Evolutionary conservation across 64 coral and sea anemone genomes (phyloP), one percentile per base, ranked within the genome.

Genomic region (Actinia tenebrosa): DNA sequence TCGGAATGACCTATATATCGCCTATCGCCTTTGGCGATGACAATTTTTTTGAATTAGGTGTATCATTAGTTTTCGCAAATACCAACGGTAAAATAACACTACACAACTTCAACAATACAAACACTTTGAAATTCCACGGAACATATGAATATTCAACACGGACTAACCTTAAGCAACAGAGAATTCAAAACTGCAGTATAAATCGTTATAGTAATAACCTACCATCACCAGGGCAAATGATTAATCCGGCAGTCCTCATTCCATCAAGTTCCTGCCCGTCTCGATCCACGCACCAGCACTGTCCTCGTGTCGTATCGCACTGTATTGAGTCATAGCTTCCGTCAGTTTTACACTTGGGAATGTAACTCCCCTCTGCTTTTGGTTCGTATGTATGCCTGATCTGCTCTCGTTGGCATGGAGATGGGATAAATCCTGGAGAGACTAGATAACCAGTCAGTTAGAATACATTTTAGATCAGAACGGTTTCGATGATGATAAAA

Each of bases 301-400:
- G 87, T 19, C 89, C 62, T 3, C 45, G 20, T 20, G 83, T 83
- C 2, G 80, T 77, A 22, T 79, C 89, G 78, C 90, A 95, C 15
- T 95, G 94, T 18, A 95, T 64, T 16, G 92, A 84, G 46, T 95
- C 94, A 52, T 91, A 95, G 3, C 77, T 92, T 5, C 94, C 94
- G 53, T 95, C 87, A 25, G 91, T 75, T 30, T 86, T 86, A 80
- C 94, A 95, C 62, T 71, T 82, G 25, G 94, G 94, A 52, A 92
- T 81, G 56, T 89, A 87, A 5, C 86, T 91, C 14, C 86, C 93
- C 14, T 59, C 56, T 16, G 83, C 22, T 10, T 75, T 52, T 4
- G 90, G 87, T 18, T 59, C 80, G 80, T 86, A 86, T 22, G 64
- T 61, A 27, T 72, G 84, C 78, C 90, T 88, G 45, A 82, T 59